A percentile compares a stretch with the other conserved stretches of the same genome.
Conservation (phyloP, 1,140 invertebrate species). For the Brachionus asplanchnoidis region DNA sequence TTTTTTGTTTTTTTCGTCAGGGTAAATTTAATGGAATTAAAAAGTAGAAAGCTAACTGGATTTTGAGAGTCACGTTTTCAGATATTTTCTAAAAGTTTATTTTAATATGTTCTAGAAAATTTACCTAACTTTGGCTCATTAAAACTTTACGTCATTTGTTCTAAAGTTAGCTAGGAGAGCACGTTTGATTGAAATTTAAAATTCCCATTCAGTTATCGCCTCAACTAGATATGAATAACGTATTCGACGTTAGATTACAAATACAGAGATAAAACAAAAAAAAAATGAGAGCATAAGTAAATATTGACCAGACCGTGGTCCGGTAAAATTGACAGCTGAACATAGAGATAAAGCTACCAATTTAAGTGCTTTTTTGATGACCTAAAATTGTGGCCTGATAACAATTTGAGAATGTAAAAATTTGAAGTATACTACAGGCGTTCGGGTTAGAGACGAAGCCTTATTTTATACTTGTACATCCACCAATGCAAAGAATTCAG, state of each 20-base stretch:
- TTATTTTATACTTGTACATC: neutral
- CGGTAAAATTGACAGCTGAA: slow-evolving; percentile 5
- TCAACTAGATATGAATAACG: neutral
- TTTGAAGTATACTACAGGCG: neutral
- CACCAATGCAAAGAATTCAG: neutral
- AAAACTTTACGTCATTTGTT: neutral
- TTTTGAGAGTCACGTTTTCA: neutral
- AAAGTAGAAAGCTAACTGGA: neutral
- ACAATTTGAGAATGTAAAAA: neutral
- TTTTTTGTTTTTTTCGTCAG: neutral
- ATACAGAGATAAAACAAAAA: neutral
- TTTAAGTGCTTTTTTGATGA: neutral
- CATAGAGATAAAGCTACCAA: neutral
- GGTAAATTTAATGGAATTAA: neutral
- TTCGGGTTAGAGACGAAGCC: neutral
- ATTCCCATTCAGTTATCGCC: neutral
- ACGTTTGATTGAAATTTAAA: neutral
- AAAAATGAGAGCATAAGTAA: neutral
- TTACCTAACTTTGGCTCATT: neutral
- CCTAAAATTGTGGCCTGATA: neutral
- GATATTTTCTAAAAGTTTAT: neutral
- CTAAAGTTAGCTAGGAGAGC: neutral
- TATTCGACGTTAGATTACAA: slow-evolving; percentile 4
- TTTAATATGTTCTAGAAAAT: neutral
- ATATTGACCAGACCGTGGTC: neutral